Percentiles rank a stretch among this genome's conserved stretches.
Conservation (phyloP, 2,113 vertebrate species). For the human (Homo sapiens) region DNA sequence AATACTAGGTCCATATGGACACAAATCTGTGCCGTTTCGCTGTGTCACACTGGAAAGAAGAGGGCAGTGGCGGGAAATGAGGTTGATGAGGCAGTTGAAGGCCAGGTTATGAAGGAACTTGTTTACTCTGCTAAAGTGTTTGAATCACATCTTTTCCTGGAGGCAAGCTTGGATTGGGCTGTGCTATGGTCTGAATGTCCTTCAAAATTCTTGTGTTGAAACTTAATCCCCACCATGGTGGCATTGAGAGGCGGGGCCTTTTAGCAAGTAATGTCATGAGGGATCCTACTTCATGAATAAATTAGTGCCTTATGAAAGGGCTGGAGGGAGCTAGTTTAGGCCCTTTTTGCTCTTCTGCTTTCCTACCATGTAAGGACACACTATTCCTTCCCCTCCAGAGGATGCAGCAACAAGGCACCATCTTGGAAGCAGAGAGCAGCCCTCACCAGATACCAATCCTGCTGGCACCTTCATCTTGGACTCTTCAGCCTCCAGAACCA, state of each 20-base stretch:
- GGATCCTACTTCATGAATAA: background rate
- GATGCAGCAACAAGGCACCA: background rate
- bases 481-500: background rate
- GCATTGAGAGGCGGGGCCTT: background rate
- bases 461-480: background rate
- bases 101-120: background rate
- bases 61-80: background rate
- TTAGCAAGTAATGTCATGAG: background rate
- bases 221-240: background rate
- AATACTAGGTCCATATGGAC: background rate
- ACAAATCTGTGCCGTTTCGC: slow-evolving; percentile 8
- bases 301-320: background rate
- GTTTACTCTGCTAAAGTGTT: background rate
- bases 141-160: slow-evolving; percentile 21
- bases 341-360: background rate
- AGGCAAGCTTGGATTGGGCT: background rate
- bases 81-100: background rate
- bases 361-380: background rate
- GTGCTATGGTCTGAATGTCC: background rate
- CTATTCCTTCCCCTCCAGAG: background rate
- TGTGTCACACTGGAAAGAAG: background rate
- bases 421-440: background rate
- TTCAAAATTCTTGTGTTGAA: background rate
- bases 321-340: background rate
- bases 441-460: background rate